Percentiles rank a stretch among this genome's conserved stretches.
Conservation (phyloP, 2,113 vertebrate genomes). For the Lycocorax pyrrhopterus region DNA sequence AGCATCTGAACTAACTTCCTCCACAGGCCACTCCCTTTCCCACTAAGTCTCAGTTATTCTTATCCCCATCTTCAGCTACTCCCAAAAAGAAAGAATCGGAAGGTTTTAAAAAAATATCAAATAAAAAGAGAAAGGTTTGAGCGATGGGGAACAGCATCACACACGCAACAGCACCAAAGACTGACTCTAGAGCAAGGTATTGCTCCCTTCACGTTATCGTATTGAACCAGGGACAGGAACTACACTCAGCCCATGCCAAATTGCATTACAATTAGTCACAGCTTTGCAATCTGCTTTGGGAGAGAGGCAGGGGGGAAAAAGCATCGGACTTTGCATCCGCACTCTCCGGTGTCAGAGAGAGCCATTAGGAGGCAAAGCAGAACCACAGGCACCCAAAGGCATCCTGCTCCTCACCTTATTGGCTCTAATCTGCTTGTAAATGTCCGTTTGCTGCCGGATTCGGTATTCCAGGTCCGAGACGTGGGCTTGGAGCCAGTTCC, state of each 20-base stretch:
- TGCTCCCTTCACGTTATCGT: neutral
- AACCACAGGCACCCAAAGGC: rapidly evolving
- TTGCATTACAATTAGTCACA: neutral
- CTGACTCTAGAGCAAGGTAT: neutral
- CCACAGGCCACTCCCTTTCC: neutral
- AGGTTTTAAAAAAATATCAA: neutral
- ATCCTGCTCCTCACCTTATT: slow-evolving; percentile 81
- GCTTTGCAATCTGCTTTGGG: neutral
- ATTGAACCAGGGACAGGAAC: neutral
- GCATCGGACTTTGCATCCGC: rapidly evolving
- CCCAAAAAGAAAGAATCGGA: neutral
- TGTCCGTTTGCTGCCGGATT: slow-evolving; percentile 96
- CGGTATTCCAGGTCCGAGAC: slow-evolving; percentile 98
- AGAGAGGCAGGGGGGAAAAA: neutral
- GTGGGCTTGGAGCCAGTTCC: slow-evolving; percentile 99
- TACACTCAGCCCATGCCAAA: neutral
- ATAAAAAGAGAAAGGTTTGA: neutral
- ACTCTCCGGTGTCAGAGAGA: neutral
- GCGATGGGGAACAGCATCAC: neutral
- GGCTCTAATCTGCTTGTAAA: slow-evolving; percentile 93
- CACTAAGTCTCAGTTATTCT: neutral
- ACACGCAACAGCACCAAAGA: neutral
- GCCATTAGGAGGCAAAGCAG: neutral
- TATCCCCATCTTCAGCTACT: neutral
- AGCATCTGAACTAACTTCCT: neutral